Evolutionary conservation across 2,113 vertebrate species (phyloP), one percentile per base, ranked within the genome.

Genomic region (Acanthisitta chloris): DNA sequence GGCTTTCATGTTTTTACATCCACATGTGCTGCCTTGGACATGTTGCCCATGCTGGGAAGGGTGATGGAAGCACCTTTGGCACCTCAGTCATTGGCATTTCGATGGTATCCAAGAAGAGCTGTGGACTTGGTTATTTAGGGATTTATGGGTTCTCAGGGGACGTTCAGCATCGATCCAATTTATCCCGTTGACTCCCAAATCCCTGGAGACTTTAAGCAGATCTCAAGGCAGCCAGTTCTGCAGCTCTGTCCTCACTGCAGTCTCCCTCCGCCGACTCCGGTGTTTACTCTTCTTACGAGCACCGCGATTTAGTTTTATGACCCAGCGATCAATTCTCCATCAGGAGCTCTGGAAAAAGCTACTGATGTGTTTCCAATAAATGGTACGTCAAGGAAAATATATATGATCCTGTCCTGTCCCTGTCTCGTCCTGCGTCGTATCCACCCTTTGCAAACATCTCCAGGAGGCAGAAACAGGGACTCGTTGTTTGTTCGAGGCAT

Each of bases 291-390:
- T 90, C 76, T 65, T 88, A 87, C 40, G 70, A 96, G 61, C 49
- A 38, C 81, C 86, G 77, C 21, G 16, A 93, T 92, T 86, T 90
- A 95, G 93, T 96, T 97, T 97, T 97, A 96, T 97, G 94, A 96
- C 94, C 96, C 43, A 31, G 59, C n/a, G 67, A 96, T 97, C 94
- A 96, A 69, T 97, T 97, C 95, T 84, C 88, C 73, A 95, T 97
- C 85, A 85, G 65, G 86, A 95, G 57, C 88, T 92, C 65, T 64
- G 89, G 83, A 95, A 94, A 94, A 64, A 90, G 91, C 96, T 88
- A 81, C 87, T 78, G 95, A 88, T 97, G 91, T 74, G 86, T 92
- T 98, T 97, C 95, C 77, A 61, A 84, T 93, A 97, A 92, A 90
- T 84, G 33, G 43, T 29, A 65, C 6, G 49, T 89, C 72, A n/a